These are phyloP conservation scores for Tipula vernalis DNA, from an alignment of 2,888 invertebrate species.

Conservation along the genomic window DNA sequence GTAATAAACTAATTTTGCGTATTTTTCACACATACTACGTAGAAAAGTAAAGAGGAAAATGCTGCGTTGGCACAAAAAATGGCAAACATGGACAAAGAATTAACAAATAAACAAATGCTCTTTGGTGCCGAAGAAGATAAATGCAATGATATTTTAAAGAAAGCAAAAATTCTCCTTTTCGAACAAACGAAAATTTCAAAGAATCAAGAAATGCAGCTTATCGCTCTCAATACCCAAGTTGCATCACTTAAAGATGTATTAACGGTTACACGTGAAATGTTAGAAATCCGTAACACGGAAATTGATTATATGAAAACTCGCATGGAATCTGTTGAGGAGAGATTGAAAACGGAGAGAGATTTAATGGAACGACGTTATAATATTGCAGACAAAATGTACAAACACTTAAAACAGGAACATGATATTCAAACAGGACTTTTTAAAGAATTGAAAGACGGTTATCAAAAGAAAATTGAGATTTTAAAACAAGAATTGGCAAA, in stretches of 20 bases:
- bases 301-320: conserved; percentile 62
- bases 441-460: conserved; percentile 51
- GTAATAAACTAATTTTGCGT: background rate
- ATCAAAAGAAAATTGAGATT: conserved; percentile 47
- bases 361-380: conserved; percentile 57
- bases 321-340: conserved; percentile 52
- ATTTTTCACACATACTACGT: background rate
- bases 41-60: conserved; percentile 8
- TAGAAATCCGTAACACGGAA: conserved; percentile 67
- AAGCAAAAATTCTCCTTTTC: conserved; percentile 57
- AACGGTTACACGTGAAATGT: conserved; percentile 64
- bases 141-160: conserved; percentile 40
- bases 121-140: conserved; percentile 30
- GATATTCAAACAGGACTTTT: conserved; percentile 63
- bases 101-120: conserved; percentile 28
- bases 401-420: conserved; percentile 63
- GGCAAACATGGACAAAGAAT: background rate
- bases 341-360: conserved; percentile 59
- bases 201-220: conserved; percentile 67
- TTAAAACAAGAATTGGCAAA: conserved; percentile 23
- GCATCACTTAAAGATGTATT: conserved; percentile 68
- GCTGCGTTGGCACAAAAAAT: background rate
- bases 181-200: conserved; percentile 64
- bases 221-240: conserved; percentile 56
- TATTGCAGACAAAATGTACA: conserved; percentile 58